Evolutionary conservation across 64 coral and sea anemone genomes (phyloP).

Genomic region (Montipora foliosa): DNA sequence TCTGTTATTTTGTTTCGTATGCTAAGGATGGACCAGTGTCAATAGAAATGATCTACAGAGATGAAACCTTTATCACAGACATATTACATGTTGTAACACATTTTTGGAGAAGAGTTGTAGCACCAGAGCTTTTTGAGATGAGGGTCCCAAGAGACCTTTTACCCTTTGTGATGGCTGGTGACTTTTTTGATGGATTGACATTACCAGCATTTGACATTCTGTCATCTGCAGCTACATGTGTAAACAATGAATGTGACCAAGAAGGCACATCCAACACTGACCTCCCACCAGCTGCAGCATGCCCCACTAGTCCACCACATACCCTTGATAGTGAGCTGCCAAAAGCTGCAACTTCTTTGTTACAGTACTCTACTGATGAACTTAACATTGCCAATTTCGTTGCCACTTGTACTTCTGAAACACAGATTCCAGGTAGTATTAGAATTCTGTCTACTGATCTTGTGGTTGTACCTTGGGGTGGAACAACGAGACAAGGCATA

Average conservation of each 20-base stretch:
- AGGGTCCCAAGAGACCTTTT: conserved; percentile 48
- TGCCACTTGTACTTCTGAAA: conserved; percentile 68
- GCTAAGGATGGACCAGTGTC: conserved; percentile 69
- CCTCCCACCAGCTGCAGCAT: background rate
- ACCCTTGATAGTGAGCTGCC: too few species aligned
- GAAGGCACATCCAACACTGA: background rate
- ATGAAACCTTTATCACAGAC: conserved; percentile 59
- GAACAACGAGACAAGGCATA: conserved; percentile 60
- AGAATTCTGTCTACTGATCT: conserved; percentile 1
- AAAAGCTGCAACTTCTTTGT: too few species aligned
- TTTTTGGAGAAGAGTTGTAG: conserved; percentile 63
- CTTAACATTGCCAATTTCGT: conserved; percentile 25
- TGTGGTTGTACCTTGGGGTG: conserved; percentile 63
- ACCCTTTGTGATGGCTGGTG: conserved; percentile 43
- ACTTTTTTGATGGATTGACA: conserved; percentile 12
- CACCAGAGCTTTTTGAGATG: conserved; percentile 56
- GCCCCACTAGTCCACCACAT: too few species aligned
- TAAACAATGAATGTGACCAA: background rate
- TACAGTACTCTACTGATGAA: too few species aligned
- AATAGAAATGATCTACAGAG: conserved; percentile 71
- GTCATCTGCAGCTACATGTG: background rate
- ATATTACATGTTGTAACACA: conserved; percentile 24
- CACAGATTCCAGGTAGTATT: conserved; percentile 2
- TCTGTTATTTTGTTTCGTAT: conserved; percentile 75
- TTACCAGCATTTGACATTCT: conserved; percentile 11